A percentile compares a stretch with the other conserved stretches of the same genome.
phyloP scores from a whole-genome alignment of 2,797 vertebrate species.

The Cyclopterus lumpus region DNA sequence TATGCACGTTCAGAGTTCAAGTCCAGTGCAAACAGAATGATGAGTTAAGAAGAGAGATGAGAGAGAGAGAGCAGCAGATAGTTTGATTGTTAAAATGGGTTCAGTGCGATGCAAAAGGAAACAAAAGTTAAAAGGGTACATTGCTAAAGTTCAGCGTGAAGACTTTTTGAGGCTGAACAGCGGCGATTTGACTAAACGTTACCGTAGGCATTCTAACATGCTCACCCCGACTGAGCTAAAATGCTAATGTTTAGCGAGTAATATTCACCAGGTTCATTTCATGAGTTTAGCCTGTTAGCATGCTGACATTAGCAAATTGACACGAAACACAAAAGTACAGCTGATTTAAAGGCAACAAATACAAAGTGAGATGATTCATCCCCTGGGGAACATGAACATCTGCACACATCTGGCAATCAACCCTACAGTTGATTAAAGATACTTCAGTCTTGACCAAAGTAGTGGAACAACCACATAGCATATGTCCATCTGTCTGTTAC shows the following conservation, averaged over 20 bases:
- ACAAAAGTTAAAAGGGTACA: slow-evolving; percentile 63
- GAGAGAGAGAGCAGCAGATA: slow-evolving; percentile 62
- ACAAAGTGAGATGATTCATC: neutral
- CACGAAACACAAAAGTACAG: neutral
- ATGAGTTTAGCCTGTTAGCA: neutral
- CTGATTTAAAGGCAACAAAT: neutral
- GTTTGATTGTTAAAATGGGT: slow-evolving; percentile 35
- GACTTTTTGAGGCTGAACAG: neutral
- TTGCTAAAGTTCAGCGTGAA: slow-evolving; percentile 28
- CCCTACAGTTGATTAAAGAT: neutral
- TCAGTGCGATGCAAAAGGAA: slow-evolving; percentile 65
- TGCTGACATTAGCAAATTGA: neutral
- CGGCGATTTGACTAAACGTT: neutral
- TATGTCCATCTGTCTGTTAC: neutral
- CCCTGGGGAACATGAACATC: neutral
- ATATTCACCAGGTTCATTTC: neutral
- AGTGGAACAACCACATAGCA: neutral
- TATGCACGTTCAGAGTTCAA: slow-evolving; percentile 84
- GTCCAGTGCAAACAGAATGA: slow-evolving; percentile 74
- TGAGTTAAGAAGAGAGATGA: slow-evolving; percentile 67
- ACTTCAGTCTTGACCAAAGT: neutral
- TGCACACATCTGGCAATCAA: neutral
- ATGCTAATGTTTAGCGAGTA: neutral
- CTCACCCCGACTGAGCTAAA: neutral
- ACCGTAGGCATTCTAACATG: neutral